Evolutionary conservation across 2,888 invertebrate genomes (phyloP).

Genomic region (Sinotaia quadrata): DNA sequence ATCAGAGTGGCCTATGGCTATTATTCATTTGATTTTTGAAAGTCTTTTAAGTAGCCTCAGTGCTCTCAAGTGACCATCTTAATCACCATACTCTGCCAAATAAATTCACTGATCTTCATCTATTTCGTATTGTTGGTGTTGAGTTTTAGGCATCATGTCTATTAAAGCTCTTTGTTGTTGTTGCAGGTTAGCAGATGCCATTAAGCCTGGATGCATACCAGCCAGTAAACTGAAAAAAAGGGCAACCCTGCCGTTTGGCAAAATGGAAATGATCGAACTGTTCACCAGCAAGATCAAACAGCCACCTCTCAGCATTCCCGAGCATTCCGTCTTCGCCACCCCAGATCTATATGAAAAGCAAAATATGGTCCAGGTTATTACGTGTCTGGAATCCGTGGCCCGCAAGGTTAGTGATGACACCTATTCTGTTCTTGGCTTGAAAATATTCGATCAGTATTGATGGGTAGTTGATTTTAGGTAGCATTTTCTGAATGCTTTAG

Average conservation of each 20-base stretch:
- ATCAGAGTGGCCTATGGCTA: no score
- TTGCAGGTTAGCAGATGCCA: constrained; percentile 85
- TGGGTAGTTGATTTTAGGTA: no score
- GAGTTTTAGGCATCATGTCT: neutral
- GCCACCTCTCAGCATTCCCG: constrained; percentile 84
- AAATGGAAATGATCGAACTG: constrained; percentile 90
- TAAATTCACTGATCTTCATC: no score
- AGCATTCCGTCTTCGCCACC: constrained; percentile 96
- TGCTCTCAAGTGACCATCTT: no score
- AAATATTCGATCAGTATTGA: no score
- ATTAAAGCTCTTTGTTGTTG: neutral
- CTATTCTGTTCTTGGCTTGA: no score
- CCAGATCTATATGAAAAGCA: constrained; percentile 97
- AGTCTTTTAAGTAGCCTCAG: no score
- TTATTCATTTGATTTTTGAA: no score
- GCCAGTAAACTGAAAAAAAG: constrained; percentile 33
- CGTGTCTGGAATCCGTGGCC: constrained; percentile 93
- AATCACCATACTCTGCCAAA: no score
- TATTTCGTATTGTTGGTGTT: neutral
- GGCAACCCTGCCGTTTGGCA: constrained; percentile 81
- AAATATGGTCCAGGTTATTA: constrained; percentile 95
- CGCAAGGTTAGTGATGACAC: constrained; percentile 30
- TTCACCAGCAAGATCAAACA: constrained; percentile 80
- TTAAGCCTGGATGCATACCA: constrained; percentile 79
- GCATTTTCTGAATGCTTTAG: no score